Evolutionary conservation across 1,140 invertebrate genomes (phyloP), one percentile per base, ranked within the genome.

Genomic region (Cardiocondyla obscurior): DNA sequence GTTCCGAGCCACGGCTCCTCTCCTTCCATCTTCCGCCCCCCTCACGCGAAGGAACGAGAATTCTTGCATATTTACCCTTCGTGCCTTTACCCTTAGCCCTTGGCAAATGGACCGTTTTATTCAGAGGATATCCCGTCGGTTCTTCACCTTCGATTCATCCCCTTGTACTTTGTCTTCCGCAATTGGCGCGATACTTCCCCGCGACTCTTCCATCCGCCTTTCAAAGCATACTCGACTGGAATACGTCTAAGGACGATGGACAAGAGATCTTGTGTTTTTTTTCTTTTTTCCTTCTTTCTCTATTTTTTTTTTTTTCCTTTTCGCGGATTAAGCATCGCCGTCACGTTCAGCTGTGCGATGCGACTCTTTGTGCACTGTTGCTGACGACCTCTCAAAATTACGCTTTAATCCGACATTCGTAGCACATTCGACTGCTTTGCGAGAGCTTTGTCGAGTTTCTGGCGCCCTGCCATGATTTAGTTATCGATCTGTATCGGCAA

Each of bases 41-140:
- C 33, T 10, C 7, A 33, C 30, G 16, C 36, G 53, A n/a, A 25
- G 4, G 58, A 22, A 53, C 16, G 10, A 65, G 85, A 60, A 74
- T 69, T 67, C 84, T 86, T 74, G 85, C 85, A 88, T 88, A 87
- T 87, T 87, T 87, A 87, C 76, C 76, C 86, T 87, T 69, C 81
- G n/a, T 69, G 46, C 82, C 82, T 64, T 86, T 64, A 44, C 62
- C 64, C 62, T 62, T 42, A 65, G 16, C 55, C 30, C 33, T 64
- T 76, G 64, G 64, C 82, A 87, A 87, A 88, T 88, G 85, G 82
- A 82, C 77, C 86, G 85, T 88, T 88, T 88, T 81, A 88, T 88
- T 88, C 86, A 64, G 42, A 53, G 57, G 76, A 62, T 57, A 82
- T 87, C 64, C 58, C 14, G 70, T 64, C 64, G 64, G 74, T 67